Evolutionary conservation across 2,888 invertebrate species (phyloP).

Genomic region (Lasioglossum zephyrum): DNA sequence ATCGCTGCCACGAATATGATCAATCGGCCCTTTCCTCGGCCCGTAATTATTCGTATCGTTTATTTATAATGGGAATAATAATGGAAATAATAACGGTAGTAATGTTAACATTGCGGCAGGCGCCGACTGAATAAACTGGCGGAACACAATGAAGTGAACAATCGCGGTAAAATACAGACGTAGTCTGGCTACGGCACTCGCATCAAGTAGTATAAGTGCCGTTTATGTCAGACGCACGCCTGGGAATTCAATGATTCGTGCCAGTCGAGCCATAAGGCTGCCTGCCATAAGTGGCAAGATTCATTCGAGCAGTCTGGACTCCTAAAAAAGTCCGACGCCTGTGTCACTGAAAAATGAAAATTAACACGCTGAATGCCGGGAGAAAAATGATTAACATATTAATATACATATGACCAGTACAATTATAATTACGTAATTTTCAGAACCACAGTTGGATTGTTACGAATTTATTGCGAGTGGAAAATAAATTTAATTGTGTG

Average conservation of each 20-base stretch:
- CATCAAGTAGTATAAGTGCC: constrained; percentile 7
- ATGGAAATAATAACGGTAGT: neutral
- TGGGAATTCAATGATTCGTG: constrained; percentile 11
- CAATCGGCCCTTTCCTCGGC: neutral
- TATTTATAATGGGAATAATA: neutral
- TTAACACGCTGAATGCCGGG: too few relatives aligned
- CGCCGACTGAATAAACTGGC: neutral
- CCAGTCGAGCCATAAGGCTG: neutral
- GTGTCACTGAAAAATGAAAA: neutral
- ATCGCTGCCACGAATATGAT: neutral
- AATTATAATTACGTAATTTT: neutral
- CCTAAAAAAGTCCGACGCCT: neutral
- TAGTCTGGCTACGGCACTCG: neutral
- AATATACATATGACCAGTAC: too few relatives aligned
- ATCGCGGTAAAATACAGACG: neutral
- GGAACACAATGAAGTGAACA: neutral
- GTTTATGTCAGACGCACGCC: constrained; percentile 15
- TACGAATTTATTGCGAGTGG: neutral
- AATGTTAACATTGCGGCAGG: neutral
- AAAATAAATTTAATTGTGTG: neutral
- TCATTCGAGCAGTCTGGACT: neutral
- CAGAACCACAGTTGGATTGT: neutral
- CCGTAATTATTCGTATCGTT: neutral
- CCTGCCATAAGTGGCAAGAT: neutral
- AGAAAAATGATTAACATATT: too few relatives aligned